Conservation (phyloP, 2,888 invertebrate species). For the Odiellus spinosus region DNA sequence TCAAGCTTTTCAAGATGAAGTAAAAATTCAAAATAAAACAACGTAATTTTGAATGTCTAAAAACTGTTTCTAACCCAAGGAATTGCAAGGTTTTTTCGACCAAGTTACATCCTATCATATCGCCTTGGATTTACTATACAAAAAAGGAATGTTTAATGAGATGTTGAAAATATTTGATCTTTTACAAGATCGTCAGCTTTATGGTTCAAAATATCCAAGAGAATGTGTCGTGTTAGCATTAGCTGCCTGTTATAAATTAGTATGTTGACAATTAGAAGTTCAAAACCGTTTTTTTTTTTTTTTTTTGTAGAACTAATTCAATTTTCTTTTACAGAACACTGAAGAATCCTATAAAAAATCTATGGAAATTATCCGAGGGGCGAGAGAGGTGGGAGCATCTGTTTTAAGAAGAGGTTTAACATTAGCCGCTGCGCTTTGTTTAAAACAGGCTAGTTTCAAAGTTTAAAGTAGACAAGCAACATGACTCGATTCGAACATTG, state of each 20-base stretch:
- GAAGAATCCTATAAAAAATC: slow-evolving; percentile 47
- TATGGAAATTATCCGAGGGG: slow-evolving; percentile 42
- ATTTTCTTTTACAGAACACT: slow-evolving; percentile 44
- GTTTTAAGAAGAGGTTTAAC: slow-evolving; percentile 46
- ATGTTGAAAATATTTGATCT: slow-evolving; percentile 46
- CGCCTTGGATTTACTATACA: slow-evolving; percentile 52
- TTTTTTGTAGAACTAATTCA: not conserved
- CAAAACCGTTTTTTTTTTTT: not conserved
- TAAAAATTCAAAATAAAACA: too few relatives aligned
- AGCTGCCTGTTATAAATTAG: slow-evolving; percentile 60
- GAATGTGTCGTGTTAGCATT: slow-evolving; percentile 47
- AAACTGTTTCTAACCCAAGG: slow-evolving; percentile 33
- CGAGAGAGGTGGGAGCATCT: slow-evolving; percentile 38
- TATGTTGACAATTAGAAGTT: slow-evolving; percentile 31
- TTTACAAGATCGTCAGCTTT: slow-evolving; percentile 43
- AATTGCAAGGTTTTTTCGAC: slow-evolving; percentile 49
- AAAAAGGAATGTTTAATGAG: slow-evolving; percentile 47
- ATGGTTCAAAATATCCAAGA: slow-evolving; percentile 48
- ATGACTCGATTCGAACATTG: too few relatives aligned
- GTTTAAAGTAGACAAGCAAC: too few relatives aligned
- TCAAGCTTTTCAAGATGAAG: slow-evolving; percentile 24
- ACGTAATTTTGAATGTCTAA: not conserved
- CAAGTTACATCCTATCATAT: slow-evolving; percentile 50
- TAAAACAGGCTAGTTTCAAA: slow-evolving; percentile 39
- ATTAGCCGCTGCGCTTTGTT: slow-evolving; percentile 47